Conservation (phyloP, 2,888 invertebrate genomes). For the Meganola albula region DNA sequence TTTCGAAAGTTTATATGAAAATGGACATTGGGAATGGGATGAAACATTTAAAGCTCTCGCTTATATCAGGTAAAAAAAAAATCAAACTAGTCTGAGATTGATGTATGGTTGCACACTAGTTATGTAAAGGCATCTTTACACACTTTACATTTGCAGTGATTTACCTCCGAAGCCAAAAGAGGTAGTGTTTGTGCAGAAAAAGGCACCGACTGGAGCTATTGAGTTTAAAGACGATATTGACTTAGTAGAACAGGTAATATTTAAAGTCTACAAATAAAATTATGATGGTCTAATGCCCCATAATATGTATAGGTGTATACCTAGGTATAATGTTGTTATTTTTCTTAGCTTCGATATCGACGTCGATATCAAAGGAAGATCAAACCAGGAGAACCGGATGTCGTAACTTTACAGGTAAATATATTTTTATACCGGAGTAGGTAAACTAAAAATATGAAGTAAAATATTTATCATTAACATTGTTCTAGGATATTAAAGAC, state of each 20-base stretch:
- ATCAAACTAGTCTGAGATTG: background rate
- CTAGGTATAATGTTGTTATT: background rate
- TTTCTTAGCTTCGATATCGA: slow-evolving; percentile 74
- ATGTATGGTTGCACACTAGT: too few species aligned
- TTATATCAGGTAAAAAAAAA: slow-evolving; percentile 48
- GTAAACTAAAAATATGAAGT: too few species aligned
- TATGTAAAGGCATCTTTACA: too few species aligned
- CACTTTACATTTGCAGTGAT: too few species aligned
- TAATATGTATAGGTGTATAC: too few species aligned
- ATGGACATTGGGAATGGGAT: slow-evolving; percentile 76
- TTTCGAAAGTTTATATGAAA: slow-evolving; percentile 57
- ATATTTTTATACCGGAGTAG: too few species aligned
- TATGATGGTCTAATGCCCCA: too few species aligned
- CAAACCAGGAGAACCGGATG: slow-evolving; percentile 68
- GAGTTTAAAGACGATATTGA: slow-evolving; percentile 75
- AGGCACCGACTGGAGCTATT: slow-evolving; percentile 61
- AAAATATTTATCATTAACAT: too few species aligned
- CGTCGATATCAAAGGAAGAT: slow-evolving; percentile 78
- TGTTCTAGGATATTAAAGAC: slow-evolving; percentile 58
- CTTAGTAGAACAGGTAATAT: slow-evolving; percentile 71
- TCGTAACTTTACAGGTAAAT: slow-evolving; percentile 72
- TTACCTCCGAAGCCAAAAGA: slow-evolving; percentile 47
- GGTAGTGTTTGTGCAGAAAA: slow-evolving; percentile 44
- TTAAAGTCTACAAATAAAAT: too few species aligned
- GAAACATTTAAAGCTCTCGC: slow-evolving; percentile 39